Evolutionary conservation across 1,140 invertebrate species (phyloP).

Genomic region (Papilio glaucus): DNA sequence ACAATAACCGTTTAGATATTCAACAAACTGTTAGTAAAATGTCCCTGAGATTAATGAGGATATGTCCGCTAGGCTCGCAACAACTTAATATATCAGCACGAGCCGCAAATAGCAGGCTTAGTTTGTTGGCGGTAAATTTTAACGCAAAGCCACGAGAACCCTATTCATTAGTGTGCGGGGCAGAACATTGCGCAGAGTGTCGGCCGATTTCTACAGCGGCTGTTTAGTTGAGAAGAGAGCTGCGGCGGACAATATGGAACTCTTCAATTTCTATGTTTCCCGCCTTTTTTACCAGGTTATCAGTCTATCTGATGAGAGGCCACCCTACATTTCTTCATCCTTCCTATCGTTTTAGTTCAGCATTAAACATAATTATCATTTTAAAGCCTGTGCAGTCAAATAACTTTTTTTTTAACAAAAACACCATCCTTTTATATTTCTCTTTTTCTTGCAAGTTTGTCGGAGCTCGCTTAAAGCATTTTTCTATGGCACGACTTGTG

Average conservation of each 20-base stretch:
- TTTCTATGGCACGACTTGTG: background rate
- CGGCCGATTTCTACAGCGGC: too few relatives aligned
- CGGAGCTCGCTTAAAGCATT: constrained; percentile 3
- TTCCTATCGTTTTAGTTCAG: background rate
- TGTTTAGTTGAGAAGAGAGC: too few relatives aligned
- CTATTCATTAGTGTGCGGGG: background rate
- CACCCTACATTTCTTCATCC: background rate
- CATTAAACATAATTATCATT: background rate
- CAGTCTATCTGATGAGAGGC: too few relatives aligned
- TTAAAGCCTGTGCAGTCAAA: background rate
- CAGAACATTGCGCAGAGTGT: too few relatives aligned
- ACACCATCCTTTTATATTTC: constrained; percentile 2
- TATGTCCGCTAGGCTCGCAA: constrained; percentile 36
- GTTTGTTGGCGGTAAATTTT: constrained; percentile 19
- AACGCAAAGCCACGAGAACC: background rate
- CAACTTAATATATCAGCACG: constrained; percentile 46
- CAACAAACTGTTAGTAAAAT: constrained; percentile 41
- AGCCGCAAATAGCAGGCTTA: constrained; percentile 27
- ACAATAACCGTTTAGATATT: background rate
- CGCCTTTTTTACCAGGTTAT: too few relatives aligned
- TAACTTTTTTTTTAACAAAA: constrained; percentile 4
- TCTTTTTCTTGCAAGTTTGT: constrained; percentile 14
- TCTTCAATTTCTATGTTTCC: too few relatives aligned
- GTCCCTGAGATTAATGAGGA: constrained; percentile 44
- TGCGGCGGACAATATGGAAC: too few relatives aligned